Conservation (phyloP, 1,140 invertebrate genomes). For the Ceratina japonica region DNA sequence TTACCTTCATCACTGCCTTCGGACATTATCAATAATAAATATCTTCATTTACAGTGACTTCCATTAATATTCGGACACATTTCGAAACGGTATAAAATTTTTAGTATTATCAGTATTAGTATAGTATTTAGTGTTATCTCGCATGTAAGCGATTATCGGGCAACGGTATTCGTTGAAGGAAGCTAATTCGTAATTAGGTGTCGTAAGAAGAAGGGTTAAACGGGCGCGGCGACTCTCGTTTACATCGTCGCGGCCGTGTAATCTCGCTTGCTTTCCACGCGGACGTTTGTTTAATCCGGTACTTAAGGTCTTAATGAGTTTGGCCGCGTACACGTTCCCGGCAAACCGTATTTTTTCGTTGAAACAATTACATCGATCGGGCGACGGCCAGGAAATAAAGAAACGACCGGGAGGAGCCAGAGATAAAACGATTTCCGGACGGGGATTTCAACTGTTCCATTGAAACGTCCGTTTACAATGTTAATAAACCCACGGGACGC, state of each 20-base stretch:
- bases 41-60: too few species aligned
- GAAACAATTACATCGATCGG: constrained; percentile 22
- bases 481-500: constrained; percentile 18
- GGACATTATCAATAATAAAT: too few species aligned
- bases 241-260: constrained; percentile 22
- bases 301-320: constrained; percentile 28
- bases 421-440: constrained; percentile 1
- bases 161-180: constrained; percentile 33
- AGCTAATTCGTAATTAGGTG: constrained; percentile 37
- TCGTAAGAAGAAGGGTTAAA: not conserved
- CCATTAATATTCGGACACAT: too few species aligned
- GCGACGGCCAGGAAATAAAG: not conserved
- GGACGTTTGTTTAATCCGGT: constrained; percentile 37
- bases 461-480: constrained; percentile 15
- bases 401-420: not conserved
- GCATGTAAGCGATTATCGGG: constrained; percentile 31
- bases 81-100: too few species aligned
- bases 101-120: too few species aligned
- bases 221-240: not conserved
- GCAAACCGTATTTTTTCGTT: too few species aligned
- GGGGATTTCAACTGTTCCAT: constrained; percentile 2
- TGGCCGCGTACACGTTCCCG: not conserved
- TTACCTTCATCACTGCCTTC: too few species aligned
- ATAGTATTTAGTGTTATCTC: constrained; percentile 1
- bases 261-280: constrained; percentile 17